Conservation (phyloP, 2,888 invertebrate genomes). For the Neuroscelio doddi region DNA sequence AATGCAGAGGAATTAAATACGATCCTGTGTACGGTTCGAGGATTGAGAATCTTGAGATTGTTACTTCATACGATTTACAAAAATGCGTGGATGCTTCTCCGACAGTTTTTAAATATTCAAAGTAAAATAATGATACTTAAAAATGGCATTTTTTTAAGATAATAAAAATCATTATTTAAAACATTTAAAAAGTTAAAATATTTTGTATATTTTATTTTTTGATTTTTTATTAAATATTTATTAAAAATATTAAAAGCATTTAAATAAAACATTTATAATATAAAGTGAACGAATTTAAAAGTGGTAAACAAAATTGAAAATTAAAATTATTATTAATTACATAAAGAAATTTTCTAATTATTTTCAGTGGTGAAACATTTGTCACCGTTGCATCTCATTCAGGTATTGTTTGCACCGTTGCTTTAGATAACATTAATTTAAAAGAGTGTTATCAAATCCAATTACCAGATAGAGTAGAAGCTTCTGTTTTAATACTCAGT, state of each 20-base stretch:
- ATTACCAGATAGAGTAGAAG: constrained; percentile 83
- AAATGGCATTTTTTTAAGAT: constrained; percentile 1
- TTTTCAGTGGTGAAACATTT: constrained; percentile 59
- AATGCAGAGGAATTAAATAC: constrained; percentile 53
- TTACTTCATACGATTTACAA: constrained; percentile 77
- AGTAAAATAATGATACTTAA: constrained; percentile 62
- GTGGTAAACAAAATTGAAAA: too few species aligned
- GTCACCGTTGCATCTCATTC: constrained; percentile 84
- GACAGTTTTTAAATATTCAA: constrained; percentile 73
- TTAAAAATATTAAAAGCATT: too few species aligned
- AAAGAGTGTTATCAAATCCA: constrained; percentile 71
- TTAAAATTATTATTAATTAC: too few species aligned
- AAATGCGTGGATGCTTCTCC: constrained; percentile 92
- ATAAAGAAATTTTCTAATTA: not conserved
- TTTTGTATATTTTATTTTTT: too few species aligned
- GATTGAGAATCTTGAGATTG: constrained; percentile 49
- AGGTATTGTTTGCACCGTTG: constrained; percentile 78
- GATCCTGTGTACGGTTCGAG: not conserved
- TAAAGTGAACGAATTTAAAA: too few species aligned
- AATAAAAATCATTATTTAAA: too few species aligned
- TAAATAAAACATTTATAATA: too few species aligned
- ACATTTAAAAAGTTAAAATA: too few species aligned
- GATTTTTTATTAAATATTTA: too few species aligned
- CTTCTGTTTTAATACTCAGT: constrained; percentile 74
- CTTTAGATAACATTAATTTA: constrained; percentile 75